phyloP scores from a whole-genome alignment of 2,113 vertebrate species.

The Takifugu flavidus region DNA sequence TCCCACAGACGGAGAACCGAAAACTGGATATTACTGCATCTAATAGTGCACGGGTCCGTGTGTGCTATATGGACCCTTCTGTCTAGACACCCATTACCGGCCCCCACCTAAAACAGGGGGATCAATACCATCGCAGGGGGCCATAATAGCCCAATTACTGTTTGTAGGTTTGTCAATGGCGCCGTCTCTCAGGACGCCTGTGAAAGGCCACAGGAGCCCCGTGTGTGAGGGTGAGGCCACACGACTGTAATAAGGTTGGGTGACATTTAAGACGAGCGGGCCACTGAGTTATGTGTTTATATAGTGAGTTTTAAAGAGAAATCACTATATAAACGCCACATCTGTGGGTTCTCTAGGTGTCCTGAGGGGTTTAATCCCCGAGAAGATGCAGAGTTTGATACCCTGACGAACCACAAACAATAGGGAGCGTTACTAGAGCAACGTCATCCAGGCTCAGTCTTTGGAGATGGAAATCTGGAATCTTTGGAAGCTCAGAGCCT shows the following conservation, averaged over 20 bases:
- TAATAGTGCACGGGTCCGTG: slow-evolving; percentile 32
- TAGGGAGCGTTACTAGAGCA: no score
- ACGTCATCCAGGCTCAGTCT: no score
- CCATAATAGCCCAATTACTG: slow-evolving; percentile 75
- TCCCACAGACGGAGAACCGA: slow-evolving; percentile 15
- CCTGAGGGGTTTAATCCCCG: no score
- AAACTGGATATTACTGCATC: slow-evolving; percentile 45
- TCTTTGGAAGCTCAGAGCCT: no score
- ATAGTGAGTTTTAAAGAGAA: slow-evolving; percentile 1
- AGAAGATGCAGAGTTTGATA: no score
- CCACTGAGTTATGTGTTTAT: slow-evolving; percentile 14
- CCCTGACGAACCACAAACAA: no score
- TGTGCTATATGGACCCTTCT: slow-evolving; percentile 54
- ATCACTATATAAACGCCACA: neutral
- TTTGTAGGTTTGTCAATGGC: slow-evolving; percentile 72
- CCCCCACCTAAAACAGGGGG: slow-evolving; percentile 63
- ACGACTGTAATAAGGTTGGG: slow-evolving; percentile 36
- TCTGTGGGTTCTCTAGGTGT: no score
- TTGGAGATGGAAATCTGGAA: no score
- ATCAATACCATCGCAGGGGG: slow-evolving; percentile 68
- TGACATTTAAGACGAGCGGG: slow-evolving; percentile 54
- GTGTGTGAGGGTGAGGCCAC: slow-evolving; percentile 35
- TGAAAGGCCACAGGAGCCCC: slow-evolving; percentile 54
- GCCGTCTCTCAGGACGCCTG: slow-evolving; percentile 61
- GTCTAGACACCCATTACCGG: slow-evolving; percentile 69